A percentile compares a stretch with the other conserved stretches of the same genome.
Conservation (phyloP, 2,888 invertebrate genomes). For the Nomada hirtipes region DNA sequence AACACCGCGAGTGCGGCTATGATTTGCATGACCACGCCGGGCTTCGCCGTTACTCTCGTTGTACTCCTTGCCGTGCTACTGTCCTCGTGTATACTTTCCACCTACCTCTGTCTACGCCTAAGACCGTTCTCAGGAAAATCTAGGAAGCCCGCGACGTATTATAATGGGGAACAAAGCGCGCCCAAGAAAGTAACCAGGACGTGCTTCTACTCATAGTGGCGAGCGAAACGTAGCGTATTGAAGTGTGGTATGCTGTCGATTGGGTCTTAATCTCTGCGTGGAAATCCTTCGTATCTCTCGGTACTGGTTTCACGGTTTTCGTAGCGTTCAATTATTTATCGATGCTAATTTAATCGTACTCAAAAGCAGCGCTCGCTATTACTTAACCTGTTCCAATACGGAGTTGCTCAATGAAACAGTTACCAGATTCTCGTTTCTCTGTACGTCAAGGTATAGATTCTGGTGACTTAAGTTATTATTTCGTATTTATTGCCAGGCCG, state of each 20-base stretch:
- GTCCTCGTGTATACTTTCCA: constrained; percentile 94
- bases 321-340: constrained; percentile 22
- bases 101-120: constrained; percentile 93
- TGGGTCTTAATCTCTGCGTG: constrained; percentile 31
- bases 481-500: constrained; percentile 28
- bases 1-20: constrained; percentile 82
- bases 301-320: constrained; percentile 46
- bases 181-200: constrained; percentile 85
- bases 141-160: constrained; percentile 81
- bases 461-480: constrained; percentile 15
- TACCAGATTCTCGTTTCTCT: neutral
- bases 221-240: neutral
- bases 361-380: too few relatives aligned
- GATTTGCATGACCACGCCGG: constrained; percentile 97
- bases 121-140: constrained; percentile 89
- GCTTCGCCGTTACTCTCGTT: constrained; percentile 94
- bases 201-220: constrained; percentile 89
- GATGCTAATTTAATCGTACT: neutral
- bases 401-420: constrained; percentile 22
- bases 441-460: neutral
- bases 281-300: constrained; percentile 33
- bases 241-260: constrained; percentile 16
- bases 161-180: constrained; percentile 73
- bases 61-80: constrained; percentile 93
- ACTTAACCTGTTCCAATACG: neutral